Evolutionary conservation across 2,797 vertebrate genomes (phyloP).

Genomic region (Fundulus diaphanus): DNA sequence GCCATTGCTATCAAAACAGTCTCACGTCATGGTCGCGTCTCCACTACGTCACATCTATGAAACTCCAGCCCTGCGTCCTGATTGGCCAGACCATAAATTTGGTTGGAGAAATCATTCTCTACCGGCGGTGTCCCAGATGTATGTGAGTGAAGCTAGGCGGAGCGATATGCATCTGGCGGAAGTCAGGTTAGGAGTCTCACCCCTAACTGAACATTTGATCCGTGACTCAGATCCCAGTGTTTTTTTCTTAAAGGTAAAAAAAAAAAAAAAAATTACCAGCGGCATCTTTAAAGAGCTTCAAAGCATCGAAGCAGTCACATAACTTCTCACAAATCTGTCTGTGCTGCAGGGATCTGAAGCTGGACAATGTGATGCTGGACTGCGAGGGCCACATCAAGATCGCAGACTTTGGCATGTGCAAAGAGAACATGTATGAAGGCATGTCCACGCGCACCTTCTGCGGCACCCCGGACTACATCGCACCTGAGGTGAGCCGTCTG

Average conservation of each 20-base stretch:
- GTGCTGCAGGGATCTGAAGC: constrained; percentile 76
- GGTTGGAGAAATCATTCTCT: too few relatives aligned
- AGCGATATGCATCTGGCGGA: too few relatives aligned
- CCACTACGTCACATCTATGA: too few relatives aligned
- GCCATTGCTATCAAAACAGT: too few relatives aligned
- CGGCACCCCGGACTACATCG: constrained; percentile 98
- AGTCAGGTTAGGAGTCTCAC: neutral
- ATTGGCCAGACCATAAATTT: too few relatives aligned
- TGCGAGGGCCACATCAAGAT: constrained; percentile 99
- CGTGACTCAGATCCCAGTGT: neutral
- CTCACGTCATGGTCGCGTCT: too few relatives aligned
- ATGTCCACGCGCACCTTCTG: constrained; percentile 97
- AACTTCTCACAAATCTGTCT: constrained; percentile 24
- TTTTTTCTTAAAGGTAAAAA: neutral
- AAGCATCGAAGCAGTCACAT: neutral
- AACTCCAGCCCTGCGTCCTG: too few relatives aligned
- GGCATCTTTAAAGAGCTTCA: neutral
- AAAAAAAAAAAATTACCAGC: too few relatives aligned
- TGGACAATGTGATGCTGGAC: constrained; percentile 99
- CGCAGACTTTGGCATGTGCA: constrained; percentile 98
- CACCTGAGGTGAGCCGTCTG: constrained; percentile 88
- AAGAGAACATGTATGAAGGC: constrained; percentile 96
- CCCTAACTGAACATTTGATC: neutral
- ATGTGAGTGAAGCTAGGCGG: too few relatives aligned
- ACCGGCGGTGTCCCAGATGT: too few relatives aligned